A percentile compares a stretch with the other conserved stretches of the same genome.
Conservation (phyloP, 2,888 invertebrate genomes). For the Nycteola revayana region DNA sequence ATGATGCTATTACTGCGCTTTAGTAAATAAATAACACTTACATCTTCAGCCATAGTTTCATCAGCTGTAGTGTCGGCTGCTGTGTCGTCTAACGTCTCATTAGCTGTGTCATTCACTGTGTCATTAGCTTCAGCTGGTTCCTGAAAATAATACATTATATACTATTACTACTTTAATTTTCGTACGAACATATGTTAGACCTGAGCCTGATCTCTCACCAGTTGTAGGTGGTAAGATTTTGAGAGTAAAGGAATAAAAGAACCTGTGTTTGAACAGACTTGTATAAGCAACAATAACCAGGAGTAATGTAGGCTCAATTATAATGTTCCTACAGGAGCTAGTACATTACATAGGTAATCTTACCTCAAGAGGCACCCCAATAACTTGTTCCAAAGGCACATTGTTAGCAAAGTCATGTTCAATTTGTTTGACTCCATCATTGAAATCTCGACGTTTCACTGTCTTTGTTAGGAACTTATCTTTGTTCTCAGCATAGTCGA, state of each 20-base stretch:
- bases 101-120: conserved; percentile 44
- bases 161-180: too few relatives aligned
- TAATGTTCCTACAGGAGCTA: too few relatives aligned
- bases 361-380: conserved; percentile 51
- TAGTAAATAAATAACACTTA: conserved; percentile 26
- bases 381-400: conserved; percentile 66
- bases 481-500: conserved; percentile 90
- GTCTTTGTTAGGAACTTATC: conserved; percentile 89
- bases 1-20: too few relatives aligned
- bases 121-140: conserved; percentile 40
- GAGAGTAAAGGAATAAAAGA: too few relatives aligned
- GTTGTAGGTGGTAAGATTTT: too few relatives aligned
- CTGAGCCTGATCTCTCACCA: too few relatives aligned
- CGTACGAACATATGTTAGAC: too few relatives aligned
- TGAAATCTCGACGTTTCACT: conserved; percentile 91
- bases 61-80: conserved; percentile 56
- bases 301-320: too few relatives aligned
- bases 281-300: too few relatives aligned
- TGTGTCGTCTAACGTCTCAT: conserved; percentile 54
- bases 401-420: conserved; percentile 88
- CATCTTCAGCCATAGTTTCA: conserved; percentile 58
- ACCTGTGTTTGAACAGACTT: too few relatives aligned
- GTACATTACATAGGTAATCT: too few relatives aligned
- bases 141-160: too few relatives aligned
- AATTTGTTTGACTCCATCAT: conserved; percentile 94